A percentile compares a stretch with the other conserved stretches of the same genome.
Evolutionary conservation across 2,113 vertebrate genomes (phyloP).

Genomic region (Siniperca knerii): DNA sequence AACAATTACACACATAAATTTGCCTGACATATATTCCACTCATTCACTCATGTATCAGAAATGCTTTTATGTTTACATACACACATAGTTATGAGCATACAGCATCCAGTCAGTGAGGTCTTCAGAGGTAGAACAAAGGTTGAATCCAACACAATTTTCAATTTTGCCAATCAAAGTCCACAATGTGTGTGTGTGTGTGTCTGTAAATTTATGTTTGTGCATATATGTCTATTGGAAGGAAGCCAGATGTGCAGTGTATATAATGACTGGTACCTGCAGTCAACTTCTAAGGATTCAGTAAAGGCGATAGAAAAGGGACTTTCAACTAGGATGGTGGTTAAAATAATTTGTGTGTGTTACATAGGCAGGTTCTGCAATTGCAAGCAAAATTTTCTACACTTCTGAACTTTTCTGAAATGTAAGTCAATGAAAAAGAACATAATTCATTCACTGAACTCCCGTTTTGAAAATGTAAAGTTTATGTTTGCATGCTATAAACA

Average conservation of each 20-base stretch:
- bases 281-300: background rate
- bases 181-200: constrained; percentile 4
- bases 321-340: background rate
- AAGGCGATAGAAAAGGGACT: background rate
- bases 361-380: background rate
- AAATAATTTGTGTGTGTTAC: background rate
- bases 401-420: background rate
- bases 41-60: background rate
- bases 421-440: background rate
- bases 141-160: constrained; percentile 45
- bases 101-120: constrained; percentile 15
- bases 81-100: background rate
- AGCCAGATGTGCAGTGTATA: constrained; percentile 14
- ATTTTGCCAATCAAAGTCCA: constrained; percentile 52
- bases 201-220: background rate
- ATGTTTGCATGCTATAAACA: background rate
- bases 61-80: background rate
- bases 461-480: background rate
- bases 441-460: background rate
- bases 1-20: background rate
- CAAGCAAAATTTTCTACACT: background rate
- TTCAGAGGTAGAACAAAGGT: constrained; percentile 54
- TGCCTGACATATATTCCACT: background rate
- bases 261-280: background rate
- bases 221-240: background rate